Base-by-base conservation (phyloP, 1,140 invertebrate species). In the Propsilocerus akamusi region DNA sequence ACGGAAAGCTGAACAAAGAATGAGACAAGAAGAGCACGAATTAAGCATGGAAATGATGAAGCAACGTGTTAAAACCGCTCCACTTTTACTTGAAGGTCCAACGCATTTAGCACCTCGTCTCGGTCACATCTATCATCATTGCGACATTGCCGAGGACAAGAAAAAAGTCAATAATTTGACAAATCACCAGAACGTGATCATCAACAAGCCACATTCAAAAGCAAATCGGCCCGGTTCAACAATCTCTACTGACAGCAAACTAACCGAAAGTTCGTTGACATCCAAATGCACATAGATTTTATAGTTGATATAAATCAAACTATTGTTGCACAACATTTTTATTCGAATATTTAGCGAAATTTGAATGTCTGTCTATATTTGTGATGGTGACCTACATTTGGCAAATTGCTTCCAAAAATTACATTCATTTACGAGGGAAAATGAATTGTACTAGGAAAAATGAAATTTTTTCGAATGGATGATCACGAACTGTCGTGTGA, bases 21-120 rank as follows among this genome's bases (percentile, higher is more conserved):
- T 65, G 6, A 59, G 62, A 46, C 55, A 64, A 46, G 59, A 57
- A 20, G 60, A 64, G 37, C 63, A 65, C 24, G 60, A 63, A 24
- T 50, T 65, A 4, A 59, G 63, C 24, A 63, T 65, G 61, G 60
- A 61, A 26, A 52, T 65, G 54, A 65, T 65, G 63, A 52, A 60
- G 0, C 58, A 63, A 47, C 55, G 63, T 10, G 63, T 65, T 0
- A 63, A 63, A 47, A 62, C 63, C 0, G 63, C 63, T 3, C 63
- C 63, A 0, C 49, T 65, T 1, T 49, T 65, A 5, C 55, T 65
- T 2, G 63, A 65, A 49, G 63, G 63, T 2, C 49, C 55, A 7
- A 63, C 63, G 10, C 61, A 55, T 34, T 65, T 63, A 61, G 60
- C 60, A 0, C 62, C 62, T 0, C 55, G 60, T 49, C 61, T 64